Conservation (phyloP, 2,888 invertebrate species). For the Resseliella maxima region DNA sequence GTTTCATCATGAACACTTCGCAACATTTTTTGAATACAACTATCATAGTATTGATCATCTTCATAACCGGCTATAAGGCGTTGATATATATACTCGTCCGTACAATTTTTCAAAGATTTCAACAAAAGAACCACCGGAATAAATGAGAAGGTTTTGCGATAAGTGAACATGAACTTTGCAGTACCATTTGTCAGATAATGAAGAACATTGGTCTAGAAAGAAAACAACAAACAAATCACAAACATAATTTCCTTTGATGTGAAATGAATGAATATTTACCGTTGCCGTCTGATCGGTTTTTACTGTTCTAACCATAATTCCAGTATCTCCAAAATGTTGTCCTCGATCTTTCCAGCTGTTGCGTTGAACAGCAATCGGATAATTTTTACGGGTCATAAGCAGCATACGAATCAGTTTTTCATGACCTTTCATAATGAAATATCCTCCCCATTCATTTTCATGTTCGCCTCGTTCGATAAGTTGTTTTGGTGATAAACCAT, state of each 20-base stretch:
- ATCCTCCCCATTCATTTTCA: slow-evolving; percentile 96
- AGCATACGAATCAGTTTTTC: slow-evolving; percentile 91
- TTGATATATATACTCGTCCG: slow-evolving; percentile 84
- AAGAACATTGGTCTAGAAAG: slow-evolving; percentile 83
- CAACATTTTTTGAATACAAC: slow-evolving; percentile 89
- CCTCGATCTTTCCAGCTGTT: slow-evolving; percentile 88
- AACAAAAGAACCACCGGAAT: slow-evolving; percentile 90
- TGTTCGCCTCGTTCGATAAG: slow-evolving; percentile 88
- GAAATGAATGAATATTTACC: slow-evolving; percentile 69
- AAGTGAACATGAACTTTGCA: slow-evolving; percentile 85
- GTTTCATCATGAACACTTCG: slow-evolving; percentile 78
- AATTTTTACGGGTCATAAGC: slow-evolving; percentile 82
- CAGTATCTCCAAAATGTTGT: slow-evolving; percentile 86
- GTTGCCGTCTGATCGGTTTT: slow-evolving; percentile 82
- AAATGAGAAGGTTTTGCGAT: slow-evolving; percentile 84
- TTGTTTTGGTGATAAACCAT: slow-evolving; percentile 77
- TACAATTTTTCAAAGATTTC: slow-evolving; percentile 82
- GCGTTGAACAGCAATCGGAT: slow-evolving; percentile 85
- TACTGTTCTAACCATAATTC: slow-evolving; percentile 85
- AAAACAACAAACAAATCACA: background rate
- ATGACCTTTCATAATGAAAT: slow-evolving; percentile 94
- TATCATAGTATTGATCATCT: slow-evolving; percentile 83
- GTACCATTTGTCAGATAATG: slow-evolving; percentile 94
- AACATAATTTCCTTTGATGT: too few species aligned
- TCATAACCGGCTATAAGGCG: slow-evolving; percentile 81